These are phyloP conservation scores for Polypterus senegalus DNA, from an alignment of 2,113 vertebrate genomes.

Conservation along the genomic window DNA sequence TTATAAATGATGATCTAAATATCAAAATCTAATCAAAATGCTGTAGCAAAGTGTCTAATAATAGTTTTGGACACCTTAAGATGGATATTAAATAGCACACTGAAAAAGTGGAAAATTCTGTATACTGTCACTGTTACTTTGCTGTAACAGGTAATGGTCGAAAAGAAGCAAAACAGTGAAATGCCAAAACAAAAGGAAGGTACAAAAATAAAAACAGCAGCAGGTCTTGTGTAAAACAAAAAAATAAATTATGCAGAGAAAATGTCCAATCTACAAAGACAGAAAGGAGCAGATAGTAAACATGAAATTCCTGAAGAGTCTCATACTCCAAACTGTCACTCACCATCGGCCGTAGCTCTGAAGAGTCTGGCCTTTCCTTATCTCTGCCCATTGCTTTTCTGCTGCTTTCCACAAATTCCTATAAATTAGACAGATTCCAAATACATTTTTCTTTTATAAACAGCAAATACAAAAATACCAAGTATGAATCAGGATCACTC, in stretches of 20 bases:
- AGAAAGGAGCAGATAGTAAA: conserved; percentile 82
- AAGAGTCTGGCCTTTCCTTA: conserved; percentile 53
- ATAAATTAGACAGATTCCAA: conserved; percentile 31
- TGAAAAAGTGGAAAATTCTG: conserved; percentile 15
- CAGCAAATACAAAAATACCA: too few species aligned
- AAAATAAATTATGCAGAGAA: conserved; percentile 66
- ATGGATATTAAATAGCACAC: conserved; percentile 16
- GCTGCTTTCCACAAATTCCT: conserved; percentile 96
- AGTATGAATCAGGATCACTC: too few species aligned
- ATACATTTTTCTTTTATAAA: too few species aligned
- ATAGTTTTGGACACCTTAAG: conserved; percentile 12
- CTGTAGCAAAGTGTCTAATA: conserved; percentile 21
- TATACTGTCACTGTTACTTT: conserved; percentile 55
- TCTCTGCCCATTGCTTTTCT: conserved; percentile 69
- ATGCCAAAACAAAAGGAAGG: conserved; percentile 83
- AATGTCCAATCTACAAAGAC: conserved; percentile 82
- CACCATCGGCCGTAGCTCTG: conserved; percentile 95
- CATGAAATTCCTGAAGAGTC: conserved; percentile 77
- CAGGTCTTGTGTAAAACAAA: conserved; percentile 79
- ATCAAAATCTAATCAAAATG: conserved; percentile 21
- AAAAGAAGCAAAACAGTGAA: conserved; percentile 74
- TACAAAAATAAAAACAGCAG: conserved; percentile 86
- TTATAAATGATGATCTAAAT: conserved; percentile 19
- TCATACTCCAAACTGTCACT: conserved; percentile 72
- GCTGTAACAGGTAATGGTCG: conserved; percentile 57